These are phyloP conservation scores for Centrocercus urophasianus DNA, from an alignment of 2,113 vertebrate species.

Conservation along the genomic window DNA sequence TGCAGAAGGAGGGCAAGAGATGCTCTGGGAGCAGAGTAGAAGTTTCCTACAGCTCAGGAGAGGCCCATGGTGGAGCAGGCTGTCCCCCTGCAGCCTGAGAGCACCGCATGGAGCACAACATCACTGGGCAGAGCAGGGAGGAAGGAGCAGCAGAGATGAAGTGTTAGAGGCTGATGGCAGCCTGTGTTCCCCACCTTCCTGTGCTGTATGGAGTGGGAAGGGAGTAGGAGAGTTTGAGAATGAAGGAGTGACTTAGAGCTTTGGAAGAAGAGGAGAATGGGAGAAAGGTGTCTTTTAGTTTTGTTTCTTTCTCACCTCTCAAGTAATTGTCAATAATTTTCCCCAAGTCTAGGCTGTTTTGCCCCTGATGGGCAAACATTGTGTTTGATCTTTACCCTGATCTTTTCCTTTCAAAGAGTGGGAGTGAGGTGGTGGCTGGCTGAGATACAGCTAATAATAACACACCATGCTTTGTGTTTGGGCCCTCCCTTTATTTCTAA, in stretches of 20 bases:
- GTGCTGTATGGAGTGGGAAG: rapidly evolving
- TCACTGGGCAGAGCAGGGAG: neutral
- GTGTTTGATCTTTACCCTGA: too few relatives aligned
- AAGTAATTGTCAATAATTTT: neutral
- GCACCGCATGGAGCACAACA: rapidly evolving
- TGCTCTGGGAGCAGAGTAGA: too few relatives aligned
- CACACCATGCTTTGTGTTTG: neutral
- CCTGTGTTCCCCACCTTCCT: neutral
- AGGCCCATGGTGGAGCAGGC: neutral
- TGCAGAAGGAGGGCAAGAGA: neutral
- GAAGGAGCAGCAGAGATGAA: neutral
- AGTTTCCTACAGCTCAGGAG: too few relatives aligned
- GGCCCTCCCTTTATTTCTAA: neutral
- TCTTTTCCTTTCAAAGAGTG: neutral
- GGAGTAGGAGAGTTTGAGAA: neutral
- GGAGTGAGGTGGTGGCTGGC: neutral
- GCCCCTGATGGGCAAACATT: rapidly evolving
- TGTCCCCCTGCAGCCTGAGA: too few relatives aligned
- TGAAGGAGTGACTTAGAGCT: neutral
- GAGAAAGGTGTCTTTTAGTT: neutral
- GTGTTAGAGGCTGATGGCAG: too few relatives aligned
- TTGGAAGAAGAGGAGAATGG: neutral
- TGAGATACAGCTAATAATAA: neutral
- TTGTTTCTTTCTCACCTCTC: neutral
- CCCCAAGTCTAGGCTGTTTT: neutral